A percentile compares a stretch with the other conserved stretches of the same genome.
Evolutionary conservation across 2,888 invertebrate species (phyloP).

Genomic region (Spisula solida): DNA sequence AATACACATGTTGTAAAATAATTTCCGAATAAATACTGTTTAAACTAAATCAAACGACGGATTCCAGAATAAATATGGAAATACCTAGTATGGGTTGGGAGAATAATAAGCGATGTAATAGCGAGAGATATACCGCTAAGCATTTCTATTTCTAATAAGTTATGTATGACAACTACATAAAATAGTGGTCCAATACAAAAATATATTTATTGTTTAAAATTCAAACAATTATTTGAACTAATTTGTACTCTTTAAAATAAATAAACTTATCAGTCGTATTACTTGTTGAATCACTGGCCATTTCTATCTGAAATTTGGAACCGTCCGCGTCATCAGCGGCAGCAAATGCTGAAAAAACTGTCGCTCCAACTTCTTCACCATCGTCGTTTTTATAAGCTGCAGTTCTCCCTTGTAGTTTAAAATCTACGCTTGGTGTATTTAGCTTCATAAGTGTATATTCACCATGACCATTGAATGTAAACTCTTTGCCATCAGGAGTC

Average conservation of each 20-base stretch:
- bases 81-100: too few species aligned
- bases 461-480: constrained; percentile 53
- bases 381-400: constrained; percentile 9
- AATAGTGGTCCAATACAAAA: not conserved
- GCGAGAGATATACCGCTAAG: not conserved
- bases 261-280: not conserved
- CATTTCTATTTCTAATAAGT: not conserved
- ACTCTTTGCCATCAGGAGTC: constrained; percentile 38
- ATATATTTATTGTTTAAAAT: not conserved
- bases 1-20: too few species aligned
- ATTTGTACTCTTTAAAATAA: not conserved
- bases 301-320: constrained; percentile 11
- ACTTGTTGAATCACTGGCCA: constrained; percentile 22
- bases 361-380: constrained; percentile 34
- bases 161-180: not conserved
- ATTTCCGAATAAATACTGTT: too few species aligned
- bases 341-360: constrained; percentile 47
- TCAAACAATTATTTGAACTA: not conserved
- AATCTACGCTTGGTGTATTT: not conserved
- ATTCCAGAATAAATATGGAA: too few species aligned
- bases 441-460: constrained; percentile 33
- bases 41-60: too few species aligned
- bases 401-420: constrained; percentile 35
- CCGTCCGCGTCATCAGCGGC: constrained; percentile 17
- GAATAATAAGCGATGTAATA: not conserved